Evolutionary conservation across 1,140 invertebrate genomes (phyloP).

Genomic region (Coelopa frigida): DNA sequence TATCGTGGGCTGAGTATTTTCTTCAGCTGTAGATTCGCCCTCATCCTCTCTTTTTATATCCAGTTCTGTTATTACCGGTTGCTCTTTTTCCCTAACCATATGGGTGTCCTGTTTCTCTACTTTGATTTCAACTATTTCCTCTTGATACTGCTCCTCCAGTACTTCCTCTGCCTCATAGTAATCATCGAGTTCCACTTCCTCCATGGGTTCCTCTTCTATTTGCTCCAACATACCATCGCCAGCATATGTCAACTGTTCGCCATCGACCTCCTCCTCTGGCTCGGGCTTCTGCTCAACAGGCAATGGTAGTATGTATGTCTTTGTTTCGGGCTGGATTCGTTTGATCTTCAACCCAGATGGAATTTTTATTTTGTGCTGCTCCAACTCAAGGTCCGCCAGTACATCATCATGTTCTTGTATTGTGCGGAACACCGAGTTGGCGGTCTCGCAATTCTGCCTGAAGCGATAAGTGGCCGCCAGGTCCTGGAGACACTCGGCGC

Average conservation of each 20-base stretch:
- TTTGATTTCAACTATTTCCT: too few species aligned
- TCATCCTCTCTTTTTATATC: not conserved
- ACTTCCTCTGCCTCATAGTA: not conserved
- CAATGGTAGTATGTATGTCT: not conserved
- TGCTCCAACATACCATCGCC: not conserved
- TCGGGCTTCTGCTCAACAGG: not conserved
- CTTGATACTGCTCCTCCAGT: too few species aligned
- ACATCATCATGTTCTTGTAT: constrained; percentile 12
- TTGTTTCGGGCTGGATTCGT: constrained; percentile 10
- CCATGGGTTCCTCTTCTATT: not conserved
- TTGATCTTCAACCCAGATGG: constrained; percentile 25
- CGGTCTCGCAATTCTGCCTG: constrained; percentile 31
- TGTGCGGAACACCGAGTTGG: constrained; percentile 25
- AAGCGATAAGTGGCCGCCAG: constrained; percentile 33
- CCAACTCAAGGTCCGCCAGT: constrained; percentile 12
- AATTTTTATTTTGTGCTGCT: constrained; percentile 22
- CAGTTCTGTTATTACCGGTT: not conserved
- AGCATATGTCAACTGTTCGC: too few species aligned
- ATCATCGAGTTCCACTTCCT: not conserved
- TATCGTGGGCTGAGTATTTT: too few species aligned
- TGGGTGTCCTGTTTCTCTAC: not conserved
- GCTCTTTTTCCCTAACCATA: too few species aligned
- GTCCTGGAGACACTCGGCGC: constrained; percentile 28
- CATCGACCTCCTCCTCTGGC: not conserved
- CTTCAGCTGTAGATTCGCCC: too few species aligned